Base-by-base conservation (phyloP, 2,888 invertebrate genomes). In the Odontocolon sp. region DNA sequence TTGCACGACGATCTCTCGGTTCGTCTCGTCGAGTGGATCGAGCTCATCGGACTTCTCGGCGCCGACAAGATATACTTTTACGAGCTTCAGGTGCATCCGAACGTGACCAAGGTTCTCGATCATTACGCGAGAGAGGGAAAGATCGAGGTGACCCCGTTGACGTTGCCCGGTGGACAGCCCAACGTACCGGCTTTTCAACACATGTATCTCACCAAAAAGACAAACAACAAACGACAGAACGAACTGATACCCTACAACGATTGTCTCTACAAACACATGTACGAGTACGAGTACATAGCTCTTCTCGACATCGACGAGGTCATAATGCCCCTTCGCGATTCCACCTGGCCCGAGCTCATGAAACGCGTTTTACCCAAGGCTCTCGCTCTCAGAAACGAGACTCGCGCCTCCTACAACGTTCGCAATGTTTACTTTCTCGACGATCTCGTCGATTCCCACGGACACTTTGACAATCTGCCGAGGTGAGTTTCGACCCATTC, bases 181-280 rank as follows among this genome's bases (percentile, higher is more conserved):
- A 98, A 98, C 90, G 94, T 96, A 38, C 96, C 97, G 0, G 95
- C 95, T 0, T 95, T 97, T 85, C 96, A 97, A 88, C 97, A 97
- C 90, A 93, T 97, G 91, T 98, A 97, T 88, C 92, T 98, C 59
- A 95, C 95, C 70, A 96, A 96, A 89, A 98, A 97, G 91, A 95
- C 96, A 28, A 97, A 97, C 86, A 96, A 98, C 91, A 98, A 98
- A 91, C 93, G 98, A 9, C 96, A 98, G 90, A 97, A 98, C 91
- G 98, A 98, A 91, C 93, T 98, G 75, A 96, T 98, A 84, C 98
- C 98, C 8, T 98, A 98, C 92, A 98, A 98, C 91, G 98, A 98
- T 91, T 98, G 98, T 87, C 93, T 98, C 66, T 98, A 98, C 91
- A 95, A 96, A 89, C 96, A 98, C 89, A 94, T 98, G 92, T 96